A percentile compares a stretch with the other conserved stretches of the same genome.
phyloP scores from a whole-genome alignment of 2,113 vertebrate species.

The Bufo gargarizans region DNA sequence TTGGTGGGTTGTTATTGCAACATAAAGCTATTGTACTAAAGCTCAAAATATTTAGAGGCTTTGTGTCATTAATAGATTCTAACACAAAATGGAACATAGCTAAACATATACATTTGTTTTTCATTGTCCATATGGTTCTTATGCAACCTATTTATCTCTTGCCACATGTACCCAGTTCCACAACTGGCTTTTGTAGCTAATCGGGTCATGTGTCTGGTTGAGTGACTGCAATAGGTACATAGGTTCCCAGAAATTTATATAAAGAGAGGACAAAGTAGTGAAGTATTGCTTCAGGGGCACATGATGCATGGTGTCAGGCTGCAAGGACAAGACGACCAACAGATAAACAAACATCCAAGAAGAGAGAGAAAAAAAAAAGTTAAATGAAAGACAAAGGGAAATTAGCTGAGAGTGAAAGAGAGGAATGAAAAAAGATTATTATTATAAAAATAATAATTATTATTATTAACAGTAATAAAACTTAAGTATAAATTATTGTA shows the following conservation, averaged over 20 bases:
- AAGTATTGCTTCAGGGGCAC: constrained; percentile 53
- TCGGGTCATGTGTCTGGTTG: constrained; percentile 39
- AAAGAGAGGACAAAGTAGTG: not conserved
- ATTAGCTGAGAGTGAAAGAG: not conserved
- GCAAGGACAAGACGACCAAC: constrained; percentile 12
- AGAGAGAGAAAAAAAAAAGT: not conserved
- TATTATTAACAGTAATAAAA: not conserved
- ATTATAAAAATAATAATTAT: not conserved
- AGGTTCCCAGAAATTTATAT: constrained; percentile 47
- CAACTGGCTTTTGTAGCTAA: constrained; percentile 16
- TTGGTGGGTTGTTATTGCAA: too few relatives aligned
- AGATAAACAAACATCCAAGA: constrained; percentile 45
- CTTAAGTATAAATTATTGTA: too few relatives aligned
- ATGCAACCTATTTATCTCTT: constrained; percentile 30
- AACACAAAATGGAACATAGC: not conserved
- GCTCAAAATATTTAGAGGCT: too few relatives aligned
- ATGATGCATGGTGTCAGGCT: constrained; percentile 50
- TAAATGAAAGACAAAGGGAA: not conserved
- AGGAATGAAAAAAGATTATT: not conserved
- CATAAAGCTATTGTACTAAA: too few relatives aligned
- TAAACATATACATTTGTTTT: not conserved
- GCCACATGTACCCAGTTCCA: not conserved
- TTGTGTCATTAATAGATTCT: too few relatives aligned
- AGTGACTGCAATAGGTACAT: constrained; percentile 34
- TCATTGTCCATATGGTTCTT: not conserved